Conservation (phyloP, 2,888 invertebrate species). For the Pachymerium ferrugineum region DNA sequence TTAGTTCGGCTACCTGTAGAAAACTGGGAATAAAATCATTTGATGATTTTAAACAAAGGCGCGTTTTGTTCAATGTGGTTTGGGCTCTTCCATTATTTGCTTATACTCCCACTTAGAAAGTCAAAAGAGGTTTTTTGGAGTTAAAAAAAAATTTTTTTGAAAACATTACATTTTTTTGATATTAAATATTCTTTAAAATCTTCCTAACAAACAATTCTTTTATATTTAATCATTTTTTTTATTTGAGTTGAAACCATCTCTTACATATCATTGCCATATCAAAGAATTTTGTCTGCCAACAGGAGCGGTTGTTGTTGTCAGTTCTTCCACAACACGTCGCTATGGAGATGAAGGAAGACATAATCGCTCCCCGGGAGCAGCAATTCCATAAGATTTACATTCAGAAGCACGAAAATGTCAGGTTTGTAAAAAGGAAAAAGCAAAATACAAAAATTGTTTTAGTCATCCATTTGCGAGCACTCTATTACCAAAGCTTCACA, state of each 20-base stretch:
- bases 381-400: constrained; percentile 93
- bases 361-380: constrained; percentile 80
- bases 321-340: constrained; percentile 85
- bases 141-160: no score
- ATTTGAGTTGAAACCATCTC: no score
- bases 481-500: no score
- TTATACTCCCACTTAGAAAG: no score
- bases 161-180: no score
- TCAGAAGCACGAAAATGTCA: constrained; percentile 86
- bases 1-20: no score
- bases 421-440: constrained; percentile 59
- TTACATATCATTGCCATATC: no score
- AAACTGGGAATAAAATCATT: no score
- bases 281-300: constrained; percentile 37
- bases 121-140: no score
- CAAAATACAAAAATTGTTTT: background rate
- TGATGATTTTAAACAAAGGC: no score
- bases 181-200: background rate
- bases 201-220: background rate
- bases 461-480: background rate
- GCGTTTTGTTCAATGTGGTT: no score
- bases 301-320: constrained; percentile 78
- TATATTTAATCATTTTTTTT: background rate
- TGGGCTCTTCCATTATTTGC: no score
- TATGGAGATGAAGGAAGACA: constrained; percentile 91